Evolutionary conservation across 2,888 invertebrate genomes (phyloP).

Genomic region (Busseola fusca): DNA sequence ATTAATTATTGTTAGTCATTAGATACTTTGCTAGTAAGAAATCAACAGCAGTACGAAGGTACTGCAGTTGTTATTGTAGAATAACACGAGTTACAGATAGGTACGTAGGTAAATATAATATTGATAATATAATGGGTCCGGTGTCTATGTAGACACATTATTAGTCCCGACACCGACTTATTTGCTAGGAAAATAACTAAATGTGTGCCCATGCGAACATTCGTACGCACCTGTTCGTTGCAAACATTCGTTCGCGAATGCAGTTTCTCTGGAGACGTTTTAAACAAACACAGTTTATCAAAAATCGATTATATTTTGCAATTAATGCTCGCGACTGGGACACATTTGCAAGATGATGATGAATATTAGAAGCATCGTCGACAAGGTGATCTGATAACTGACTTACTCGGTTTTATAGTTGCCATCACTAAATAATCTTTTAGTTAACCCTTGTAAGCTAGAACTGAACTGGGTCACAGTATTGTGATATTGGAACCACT

Average conservation of each 20-base stretch:
- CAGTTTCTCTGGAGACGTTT: background rate
- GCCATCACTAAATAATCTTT: conserved; percentile 10
- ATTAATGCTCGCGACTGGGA: conserved; percentile 1
- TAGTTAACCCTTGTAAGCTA: conserved; percentile 14
- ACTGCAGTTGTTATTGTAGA: too few relatives aligned
- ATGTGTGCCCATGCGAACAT: background rate
- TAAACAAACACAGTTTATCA: too few relatives aligned
- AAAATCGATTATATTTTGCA: conserved; percentile 2
- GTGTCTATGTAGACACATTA: conserved; percentile 5
- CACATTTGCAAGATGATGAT: background rate
- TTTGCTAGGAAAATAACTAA: conserved; percentile 1
- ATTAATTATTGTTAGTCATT: conserved; percentile 6
- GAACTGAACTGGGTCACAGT: conserved; percentile 39
- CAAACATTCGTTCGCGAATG: background rate
- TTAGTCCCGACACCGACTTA: conserved; percentile 2
- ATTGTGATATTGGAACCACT: conserved; percentile 46
- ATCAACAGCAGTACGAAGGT: conserved; percentile 7
- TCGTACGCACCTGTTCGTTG: background rate
- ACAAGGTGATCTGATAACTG: background rate
- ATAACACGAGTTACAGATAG: conserved; percentile 8
- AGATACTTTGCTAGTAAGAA: conserved; percentile 12
- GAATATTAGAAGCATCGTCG: conserved; percentile 2
- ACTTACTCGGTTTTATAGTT: conserved; percentile 1
- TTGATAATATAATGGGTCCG: background rate
- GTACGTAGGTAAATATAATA: background rate